Evolutionary conservation across 2,888 invertebrate species (phyloP).

Genomic region (Harmothoe impar): DNA sequence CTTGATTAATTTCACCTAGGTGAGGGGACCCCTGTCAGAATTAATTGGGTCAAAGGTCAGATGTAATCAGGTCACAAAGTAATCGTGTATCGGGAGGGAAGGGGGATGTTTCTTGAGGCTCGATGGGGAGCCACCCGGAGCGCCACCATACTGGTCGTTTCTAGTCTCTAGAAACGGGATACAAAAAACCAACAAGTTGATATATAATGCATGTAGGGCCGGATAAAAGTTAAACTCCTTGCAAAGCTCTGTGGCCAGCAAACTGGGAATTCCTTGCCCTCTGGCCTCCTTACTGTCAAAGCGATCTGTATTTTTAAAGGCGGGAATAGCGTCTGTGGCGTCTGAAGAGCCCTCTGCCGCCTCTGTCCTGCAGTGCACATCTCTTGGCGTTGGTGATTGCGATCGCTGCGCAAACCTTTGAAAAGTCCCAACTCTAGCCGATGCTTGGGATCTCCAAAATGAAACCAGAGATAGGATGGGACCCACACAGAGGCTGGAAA

Average conservation of each 20-base stretch:
- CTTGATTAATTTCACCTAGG: constrained; percentile 25
- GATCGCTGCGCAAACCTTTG: constrained; percentile 15
- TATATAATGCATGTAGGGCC: neutral
- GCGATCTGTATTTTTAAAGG: neutral
- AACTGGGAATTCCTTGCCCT: neutral
- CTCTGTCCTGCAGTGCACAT: neutral
- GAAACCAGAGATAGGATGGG: neutral
- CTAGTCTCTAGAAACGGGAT: no score
- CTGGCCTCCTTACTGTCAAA: neutral
- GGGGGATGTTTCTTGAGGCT: neutral
- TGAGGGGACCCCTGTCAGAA: constrained; percentile 41
- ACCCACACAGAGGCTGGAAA: neutral
- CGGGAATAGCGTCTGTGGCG: neutral
- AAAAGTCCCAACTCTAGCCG: neutral
- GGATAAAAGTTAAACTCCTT: constrained; percentile 14
- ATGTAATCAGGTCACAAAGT: constrained; percentile 33
- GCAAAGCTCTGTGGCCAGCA: neutral
- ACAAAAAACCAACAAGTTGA: no score
- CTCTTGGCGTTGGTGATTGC: neutral
- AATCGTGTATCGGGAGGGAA: neutral
- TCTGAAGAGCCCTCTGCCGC: neutral
- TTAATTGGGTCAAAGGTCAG: constrained; percentile 55
- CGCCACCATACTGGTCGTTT: no score
- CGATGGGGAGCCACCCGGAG: no score
- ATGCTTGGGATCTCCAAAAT: neutral